Percentiles rank a stretch among this genome's conserved stretches.
phyloP scores from a whole-genome alignment of 1,140 invertebrate species.

The Panonychus citri region DNA sequence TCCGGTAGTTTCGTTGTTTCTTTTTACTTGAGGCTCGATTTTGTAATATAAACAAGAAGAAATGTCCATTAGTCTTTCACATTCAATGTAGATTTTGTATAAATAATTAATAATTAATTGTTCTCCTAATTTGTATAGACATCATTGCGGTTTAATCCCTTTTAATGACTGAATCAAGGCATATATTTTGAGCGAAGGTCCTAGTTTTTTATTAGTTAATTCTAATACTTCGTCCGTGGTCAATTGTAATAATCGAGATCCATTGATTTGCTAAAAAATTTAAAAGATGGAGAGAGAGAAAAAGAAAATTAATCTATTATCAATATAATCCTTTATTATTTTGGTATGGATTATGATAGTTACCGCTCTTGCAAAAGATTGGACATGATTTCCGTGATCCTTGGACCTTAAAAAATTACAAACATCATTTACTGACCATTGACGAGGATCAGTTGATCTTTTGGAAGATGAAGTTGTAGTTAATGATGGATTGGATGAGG shows the following conservation, averaged over 20 bases:
- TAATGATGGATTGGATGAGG: too few relatives aligned
- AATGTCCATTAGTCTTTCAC: too few relatives aligned
- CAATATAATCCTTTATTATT: not conserved
- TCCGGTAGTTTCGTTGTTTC: too few relatives aligned
- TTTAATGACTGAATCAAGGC: constrained; percentile 41
- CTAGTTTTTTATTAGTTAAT: constrained; percentile 72
- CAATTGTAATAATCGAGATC: constrained; percentile 46
- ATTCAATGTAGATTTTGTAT: too few relatives aligned
- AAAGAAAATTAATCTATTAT: not conserved
- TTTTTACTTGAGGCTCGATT: too few relatives aligned
- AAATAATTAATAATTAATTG: too few relatives aligned
- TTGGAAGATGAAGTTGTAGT: too few relatives aligned
- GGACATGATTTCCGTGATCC: constrained; percentile 66
- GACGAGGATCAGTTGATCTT: constrained; percentile 24
- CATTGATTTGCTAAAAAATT: constrained; percentile 35
- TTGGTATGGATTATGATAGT: constrained; percentile 2
- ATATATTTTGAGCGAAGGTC: constrained; percentile 73
- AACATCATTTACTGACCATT: constrained; percentile 61
- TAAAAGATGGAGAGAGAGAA: not conserved
- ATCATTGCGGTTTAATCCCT: not conserved
- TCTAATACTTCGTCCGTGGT: constrained; percentile 72
- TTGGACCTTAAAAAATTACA: constrained; percentile 64
- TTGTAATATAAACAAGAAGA: too few relatives aligned
- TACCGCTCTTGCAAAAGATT: constrained; percentile 51
- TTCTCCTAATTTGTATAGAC: too few relatives aligned